Conservation (phyloP, 2,113 vertebrate genomes). For the Leucosticte australis region DNA sequence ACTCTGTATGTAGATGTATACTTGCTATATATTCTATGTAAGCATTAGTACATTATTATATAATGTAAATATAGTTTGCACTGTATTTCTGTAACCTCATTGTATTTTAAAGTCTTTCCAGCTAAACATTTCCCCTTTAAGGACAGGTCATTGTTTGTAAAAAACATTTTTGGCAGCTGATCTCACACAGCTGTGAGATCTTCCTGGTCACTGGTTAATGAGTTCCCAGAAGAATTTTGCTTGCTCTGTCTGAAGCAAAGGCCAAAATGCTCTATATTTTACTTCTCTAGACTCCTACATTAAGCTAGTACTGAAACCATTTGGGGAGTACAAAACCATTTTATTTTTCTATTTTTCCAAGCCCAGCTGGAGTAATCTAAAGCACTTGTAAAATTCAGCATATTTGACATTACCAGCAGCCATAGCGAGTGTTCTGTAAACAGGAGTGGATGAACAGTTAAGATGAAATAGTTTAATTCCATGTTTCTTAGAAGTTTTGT, state of each 20-base stretch:
- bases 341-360: neutral
- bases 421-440: neutral
- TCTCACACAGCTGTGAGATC: neutral
- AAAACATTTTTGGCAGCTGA: neutral
- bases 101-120: neutral
- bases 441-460: neutral
- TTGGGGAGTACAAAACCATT: neutral
- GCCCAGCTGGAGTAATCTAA: neutral
- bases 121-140: neutral
- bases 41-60: neutral
- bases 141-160: neutral
- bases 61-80: neutral
- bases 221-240: neutral
- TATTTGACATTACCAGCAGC: neutral
- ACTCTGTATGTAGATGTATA: neutral
- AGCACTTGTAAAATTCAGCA: neutral
- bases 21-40: neutral
- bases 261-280: neutral
- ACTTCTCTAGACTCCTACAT: neutral
- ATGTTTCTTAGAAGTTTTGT: neutral
- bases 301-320: neutral
- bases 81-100: neutral
- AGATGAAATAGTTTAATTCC: neutral
- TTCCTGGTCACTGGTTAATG: slow-evolving; percentile 10
- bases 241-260: neutral